Percentiles rank a stretch among this genome's conserved stretches.
phyloP scores from a whole-genome alignment of 2,888 invertebrate genomes.

The Biston stratarius region DNA sequence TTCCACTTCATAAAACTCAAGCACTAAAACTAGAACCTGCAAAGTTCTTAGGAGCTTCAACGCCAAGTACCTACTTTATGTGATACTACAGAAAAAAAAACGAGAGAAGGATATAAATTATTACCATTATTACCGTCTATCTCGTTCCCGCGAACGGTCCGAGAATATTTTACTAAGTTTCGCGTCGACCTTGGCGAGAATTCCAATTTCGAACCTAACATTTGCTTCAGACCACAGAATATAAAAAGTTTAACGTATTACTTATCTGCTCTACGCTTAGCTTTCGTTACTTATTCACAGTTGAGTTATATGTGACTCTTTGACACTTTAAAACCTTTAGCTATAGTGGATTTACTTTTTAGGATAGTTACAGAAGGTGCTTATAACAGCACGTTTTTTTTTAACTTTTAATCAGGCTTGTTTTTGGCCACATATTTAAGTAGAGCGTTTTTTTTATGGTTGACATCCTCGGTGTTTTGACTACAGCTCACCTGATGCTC shows the following conservation, averaged over 20 bases:
- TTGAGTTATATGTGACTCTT: slow-evolving; percentile 48
- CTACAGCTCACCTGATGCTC: no score
- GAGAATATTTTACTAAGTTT: slow-evolving; percentile 56
- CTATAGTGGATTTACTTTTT: slow-evolving; percentile 37
- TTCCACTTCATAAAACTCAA: slow-evolving; percentile 30
- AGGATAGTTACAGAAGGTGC: background rate
- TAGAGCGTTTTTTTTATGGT: no score
- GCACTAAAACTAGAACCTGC: slow-evolving; percentile 39
- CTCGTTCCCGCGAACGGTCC: slow-evolving; percentile 52
- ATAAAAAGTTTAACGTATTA: slow-evolving; percentile 17
- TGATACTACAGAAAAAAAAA: slow-evolving; percentile 41
- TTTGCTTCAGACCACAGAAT: slow-evolving; percentile 12
- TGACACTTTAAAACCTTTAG: slow-evolving; percentile 39
- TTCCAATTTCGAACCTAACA: slow-evolving; percentile 32
- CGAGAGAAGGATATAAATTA: slow-evolving; percentile 53
- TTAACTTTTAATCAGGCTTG: no score
- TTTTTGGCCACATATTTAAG: no score
- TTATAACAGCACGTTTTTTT: no score
- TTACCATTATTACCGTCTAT: slow-evolving; percentile 54
- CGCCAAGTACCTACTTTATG: slow-evolving; percentile 40
- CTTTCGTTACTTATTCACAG: slow-evolving; percentile 52
- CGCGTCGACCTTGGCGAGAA: slow-evolving; percentile 41
- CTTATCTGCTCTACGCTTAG: slow-evolving; percentile 34
- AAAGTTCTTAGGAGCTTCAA: slow-evolving; percentile 36
- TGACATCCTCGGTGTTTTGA: no score